Base-by-base conservation (phyloP, 1,140 invertebrate species). In the Drosophila persimilis region DNA sequence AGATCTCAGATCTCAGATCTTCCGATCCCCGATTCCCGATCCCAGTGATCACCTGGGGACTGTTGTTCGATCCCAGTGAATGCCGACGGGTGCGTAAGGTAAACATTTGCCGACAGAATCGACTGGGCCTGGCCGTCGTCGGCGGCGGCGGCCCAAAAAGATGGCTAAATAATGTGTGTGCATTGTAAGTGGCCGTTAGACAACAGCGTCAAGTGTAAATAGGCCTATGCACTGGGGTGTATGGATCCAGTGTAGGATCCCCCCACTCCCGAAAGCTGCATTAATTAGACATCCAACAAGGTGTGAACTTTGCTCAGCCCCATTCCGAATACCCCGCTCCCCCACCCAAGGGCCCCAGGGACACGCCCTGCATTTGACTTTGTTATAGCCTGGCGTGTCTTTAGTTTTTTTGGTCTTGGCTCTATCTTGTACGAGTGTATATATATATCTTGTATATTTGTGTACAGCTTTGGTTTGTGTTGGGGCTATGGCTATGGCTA, bases 11-110 rank as follows among this genome's bases (percentile, higher is more conserved):
- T 64, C 62, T 63, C 17, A 39, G 35, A 11, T 39, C 35, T 11
- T 31, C 50, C 8, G 41, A 20, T 31, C 45, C 6, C 47, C 26
- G 26, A 35, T 62, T 26, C 54, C 44, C 26, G 39, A 35, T 62
- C 39, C 54, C 44, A 64, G 6, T 31, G 24, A 54, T 54, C 45
- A 13, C n/a, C 11, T 26, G 20, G 15, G 20, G 43, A 62, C 48
- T 61, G 29, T 41, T 61, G 29, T 41, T 29, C 77, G 64, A 61
- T 72, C 41, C 65, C 65, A 70, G 66, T 71, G 73, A 81, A 81
- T 86, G 84, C 84, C 89, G 89, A 90, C 89, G 89, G 89, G 89
- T 86, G 84, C 78, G 84, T 90, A 90, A 90, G 74, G 66, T 90
- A 90, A 90, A 90, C 89, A 90, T 62, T 71, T 64, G 71, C 47